These are phyloP conservation scores for Mesoclemmys tuberculata DNA, from an alignment of 2,113 vertebrate species.

Conservation along the genomic window DNA sequence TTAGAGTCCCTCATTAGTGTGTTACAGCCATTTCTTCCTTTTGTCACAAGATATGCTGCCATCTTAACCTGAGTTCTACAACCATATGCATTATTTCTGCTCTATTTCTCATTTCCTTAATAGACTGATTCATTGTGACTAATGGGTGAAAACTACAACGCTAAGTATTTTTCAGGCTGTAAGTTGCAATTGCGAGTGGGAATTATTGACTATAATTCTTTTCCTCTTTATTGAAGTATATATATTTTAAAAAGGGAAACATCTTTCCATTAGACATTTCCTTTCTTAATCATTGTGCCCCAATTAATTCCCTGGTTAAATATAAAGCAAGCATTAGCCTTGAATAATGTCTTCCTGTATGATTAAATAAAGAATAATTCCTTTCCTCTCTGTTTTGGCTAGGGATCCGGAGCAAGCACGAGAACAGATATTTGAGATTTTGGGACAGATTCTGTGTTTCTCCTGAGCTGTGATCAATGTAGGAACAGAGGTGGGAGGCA, in stretches of 20 bases:
- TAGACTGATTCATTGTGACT: constrained; percentile 52
- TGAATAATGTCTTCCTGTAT: constrained; percentile 79
- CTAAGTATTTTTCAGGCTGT: constrained; percentile 66
- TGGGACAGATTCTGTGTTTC: constrained; percentile 47
- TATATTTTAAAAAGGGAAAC: constrained; percentile 45
- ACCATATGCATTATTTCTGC: not conserved
- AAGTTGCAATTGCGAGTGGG: constrained; percentile 44
- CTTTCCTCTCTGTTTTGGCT: constrained; percentile 62
- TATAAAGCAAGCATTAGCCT: constrained; percentile 75
- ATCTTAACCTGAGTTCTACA: constrained; percentile 17
- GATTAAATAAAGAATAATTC: constrained; percentile 74
- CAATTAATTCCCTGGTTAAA: constrained; percentile 83
- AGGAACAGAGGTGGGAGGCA: constrained; percentile 19
- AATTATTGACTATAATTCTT: constrained; percentile 59
- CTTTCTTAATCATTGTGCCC: constrained; percentile 72
- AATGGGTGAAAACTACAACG: constrained; percentile 65
- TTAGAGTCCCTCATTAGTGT: not conserved
- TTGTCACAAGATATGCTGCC: not conserved
- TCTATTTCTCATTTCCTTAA: constrained; percentile 58
- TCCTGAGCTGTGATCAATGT: constrained; percentile 29
- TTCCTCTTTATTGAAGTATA: constrained; percentile 41
- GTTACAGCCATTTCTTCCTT: not conserved
- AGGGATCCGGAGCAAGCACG: constrained; percentile 35
- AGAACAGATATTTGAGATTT: constrained; percentile 55
- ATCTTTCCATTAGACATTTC: constrained; percentile 65